Evolutionary conservation across 2,113 vertebrate genomes (phyloP).

Genomic region (Strigops habroptila): DNA sequence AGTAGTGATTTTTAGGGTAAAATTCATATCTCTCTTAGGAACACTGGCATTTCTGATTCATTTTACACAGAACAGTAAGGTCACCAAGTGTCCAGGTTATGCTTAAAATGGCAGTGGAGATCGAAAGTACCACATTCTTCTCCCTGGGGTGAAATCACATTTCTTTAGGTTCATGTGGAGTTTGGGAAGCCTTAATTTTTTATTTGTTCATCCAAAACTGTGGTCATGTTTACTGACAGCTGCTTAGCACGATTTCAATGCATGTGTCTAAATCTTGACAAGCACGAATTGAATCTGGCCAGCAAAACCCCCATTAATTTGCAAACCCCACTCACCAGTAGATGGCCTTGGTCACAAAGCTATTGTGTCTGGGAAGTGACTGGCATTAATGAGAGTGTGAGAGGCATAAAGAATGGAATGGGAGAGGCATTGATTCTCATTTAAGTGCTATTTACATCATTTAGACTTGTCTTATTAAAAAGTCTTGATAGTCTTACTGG

Average conservation of each 20-base stretch:
- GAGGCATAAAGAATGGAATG: not conserved
- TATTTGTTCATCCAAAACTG: not conserved
- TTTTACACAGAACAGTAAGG: not conserved
- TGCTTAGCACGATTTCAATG: not conserved
- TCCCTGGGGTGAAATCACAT: not conserved
- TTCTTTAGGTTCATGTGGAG: not conserved
- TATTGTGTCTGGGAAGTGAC: not conserved
- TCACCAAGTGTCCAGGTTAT: not conserved
- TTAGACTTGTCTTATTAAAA: not conserved
- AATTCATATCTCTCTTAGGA: not conserved
- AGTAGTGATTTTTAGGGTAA: not conserved
- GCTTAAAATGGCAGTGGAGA: not conserved
- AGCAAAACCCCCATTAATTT: not conserved
- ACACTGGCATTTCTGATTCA: not conserved
- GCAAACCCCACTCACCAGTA: not conserved
- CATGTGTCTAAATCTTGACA: not conserved
- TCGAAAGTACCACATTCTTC: not conserved
- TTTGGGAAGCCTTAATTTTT: not conserved
- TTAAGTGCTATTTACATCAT: not conserved
- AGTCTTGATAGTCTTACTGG: not conserved
- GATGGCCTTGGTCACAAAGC: constrained; percentile 49
- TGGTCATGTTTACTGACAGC: not conserved
- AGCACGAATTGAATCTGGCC: not conserved
- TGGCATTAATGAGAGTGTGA: not conserved
- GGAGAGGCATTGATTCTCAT: not conserved